Evolutionary conservation across 2,797 vertebrate genomes (phyloP), one percentile per base, ranked within the genome.

Genomic region (Sciurus vulgaris): DNA sequence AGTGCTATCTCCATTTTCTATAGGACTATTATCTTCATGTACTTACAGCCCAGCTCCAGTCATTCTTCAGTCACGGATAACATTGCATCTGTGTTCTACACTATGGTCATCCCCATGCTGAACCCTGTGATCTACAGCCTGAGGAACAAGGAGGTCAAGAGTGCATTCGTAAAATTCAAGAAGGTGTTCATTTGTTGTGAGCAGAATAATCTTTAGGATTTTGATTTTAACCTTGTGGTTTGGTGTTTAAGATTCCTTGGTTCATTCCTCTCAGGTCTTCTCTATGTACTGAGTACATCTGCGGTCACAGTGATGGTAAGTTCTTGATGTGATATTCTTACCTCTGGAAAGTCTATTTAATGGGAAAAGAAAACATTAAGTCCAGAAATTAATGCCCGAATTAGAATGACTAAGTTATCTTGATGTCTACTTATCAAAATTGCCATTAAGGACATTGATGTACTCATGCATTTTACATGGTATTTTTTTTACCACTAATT

Each of bases 1-100:
- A 70, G 7, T 41, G 5, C 76, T 13, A 51, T 97, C 11, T 93
- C 38, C 12, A 38, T 94, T 47, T 95, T 95, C 78, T 95, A 95
- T 3, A 69, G 94, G 9, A 95, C 90, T 0, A 1, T 38, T 20
- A 94, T 93, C 24, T 91, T 95, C 47, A 94, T 89, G 81, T 97
- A 94, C 1, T 30, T 86, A 7, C 81, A 92, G 33, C 89, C 96
- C 20, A 95, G 63, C 20, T 93, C 89, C n/a, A 94, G 38, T 20
- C 92, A 94, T 2, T 94, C 88, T 7, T 7, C 47, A 77, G 89
- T 88, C 44, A 49, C 69, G 28, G 84, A 91, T 28, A 94, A 94
- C 63, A 24, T 47, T 7, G 41, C 41, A 26, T 73, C 72, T 44
- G 72, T 73, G 26, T 73, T 73, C 26, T 73, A 73, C 38, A 18